These are phyloP conservation scores for Sorex araneus DNA, from an alignment of 2,113 vertebrate species.

Conservation along the genomic window DNA sequence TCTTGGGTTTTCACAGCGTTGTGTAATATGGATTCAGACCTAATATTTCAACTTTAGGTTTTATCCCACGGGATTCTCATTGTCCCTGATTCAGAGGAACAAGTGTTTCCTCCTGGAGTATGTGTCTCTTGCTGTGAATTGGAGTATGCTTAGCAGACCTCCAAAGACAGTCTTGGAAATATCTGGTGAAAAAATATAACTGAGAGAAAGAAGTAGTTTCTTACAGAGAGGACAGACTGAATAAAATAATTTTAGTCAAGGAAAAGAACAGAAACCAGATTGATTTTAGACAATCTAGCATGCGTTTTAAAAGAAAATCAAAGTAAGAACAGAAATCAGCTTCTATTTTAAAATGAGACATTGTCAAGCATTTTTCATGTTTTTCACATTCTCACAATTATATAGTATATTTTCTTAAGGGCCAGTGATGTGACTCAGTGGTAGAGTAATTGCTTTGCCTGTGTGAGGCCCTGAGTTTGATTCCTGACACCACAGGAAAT, in stretches of 20 bases:
- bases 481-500: too few relatives aligned
- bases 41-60: not conserved
- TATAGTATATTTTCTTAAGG: not conserved
- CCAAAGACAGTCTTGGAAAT: not conserved
- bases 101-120: accelerated
- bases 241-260: not conserved
- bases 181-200: not conserved
- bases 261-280: not conserved
- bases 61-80: not conserved
- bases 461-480: too few relatives aligned
- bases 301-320: not conserved
- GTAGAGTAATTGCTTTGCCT: too few relatives aligned
- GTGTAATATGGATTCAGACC: not conserved
- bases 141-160: not conserved
- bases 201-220: not conserved
- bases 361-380: constrained; percentile 3
- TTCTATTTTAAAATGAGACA: not conserved
- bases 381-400: not conserved
- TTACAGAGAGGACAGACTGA: not conserved
- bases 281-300: not conserved
- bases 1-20: not conserved
- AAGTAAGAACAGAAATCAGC: not conserved
- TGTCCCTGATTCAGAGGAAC: not conserved
- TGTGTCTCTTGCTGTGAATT: not conserved
- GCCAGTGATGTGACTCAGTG: too few relatives aligned